Conservation (phyloP, 2,113 vertebrate species). For the Dromiciops gliroides region DNA sequence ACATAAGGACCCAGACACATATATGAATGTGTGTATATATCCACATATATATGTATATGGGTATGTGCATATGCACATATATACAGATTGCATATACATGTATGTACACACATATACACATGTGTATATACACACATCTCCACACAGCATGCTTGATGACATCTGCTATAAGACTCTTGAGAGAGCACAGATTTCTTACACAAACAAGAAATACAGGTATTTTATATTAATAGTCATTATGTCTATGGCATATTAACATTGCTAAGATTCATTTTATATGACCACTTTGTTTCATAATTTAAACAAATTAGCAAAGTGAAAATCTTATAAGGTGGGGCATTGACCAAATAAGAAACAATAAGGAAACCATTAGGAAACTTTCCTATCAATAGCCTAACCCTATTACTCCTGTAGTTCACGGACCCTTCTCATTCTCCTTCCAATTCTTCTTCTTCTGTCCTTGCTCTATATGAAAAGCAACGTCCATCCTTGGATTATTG, state of each 20-base stretch:
- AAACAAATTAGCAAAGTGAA: slow-evolving; percentile 16
- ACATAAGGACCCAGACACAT: too few relatives aligned
- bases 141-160: neutral
- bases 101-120: too few relatives aligned
- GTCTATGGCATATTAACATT: neutral
- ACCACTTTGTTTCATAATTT: neutral
- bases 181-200: neutral
- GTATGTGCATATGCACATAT: too few relatives aligned
- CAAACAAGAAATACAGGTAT: neutral
- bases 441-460: neutral
- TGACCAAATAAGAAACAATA: slow-evolving; percentile 60
- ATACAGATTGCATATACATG: too few relatives aligned
- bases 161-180: neutral
- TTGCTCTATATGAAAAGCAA: neutral
- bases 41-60: too few relatives aligned
- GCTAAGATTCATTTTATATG: neutral
- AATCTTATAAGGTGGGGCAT: slow-evolving; percentile 42
- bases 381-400: neutral
- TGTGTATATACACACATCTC: neutral
- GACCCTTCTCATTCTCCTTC: neutral
- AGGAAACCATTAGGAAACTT: slow-evolving; percentile 17
- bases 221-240: neutral
- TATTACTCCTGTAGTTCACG: neutral
- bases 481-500: neutral
- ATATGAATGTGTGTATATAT: too few relatives aligned